Evolutionary conservation across 2,888 invertebrate species (phyloP), one percentile per base, ranked within the genome.

Genomic region (Ornithoptera priamus): DNA sequence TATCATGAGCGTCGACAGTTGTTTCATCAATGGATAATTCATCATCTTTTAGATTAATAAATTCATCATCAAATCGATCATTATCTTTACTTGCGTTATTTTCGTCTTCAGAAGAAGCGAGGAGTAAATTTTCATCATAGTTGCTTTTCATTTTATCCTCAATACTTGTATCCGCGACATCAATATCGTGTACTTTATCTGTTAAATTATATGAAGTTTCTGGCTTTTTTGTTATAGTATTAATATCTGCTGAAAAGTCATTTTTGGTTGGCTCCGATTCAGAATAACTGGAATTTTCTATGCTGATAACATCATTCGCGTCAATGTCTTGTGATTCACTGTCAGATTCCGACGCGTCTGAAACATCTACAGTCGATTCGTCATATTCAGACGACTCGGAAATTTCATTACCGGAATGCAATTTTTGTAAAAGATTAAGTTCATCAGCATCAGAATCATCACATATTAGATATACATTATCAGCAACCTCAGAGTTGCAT

Each of bases 231-330:
- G 4, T 22, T 36, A 30, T 6, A 18, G 62, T 73, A 67, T 65
- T 67, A 61, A 73, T 63, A 36, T 72, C 72, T 64, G 66, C 57
- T 61, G 76, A 75, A 62, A 68, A 68, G 24, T 71, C 70, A 68
- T 75, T 72, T 73, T 78, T 78, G 63, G 75, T 77, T 17, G 63
- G 72, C 74, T 90, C 90, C 8, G 83, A 81, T 77, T 90, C 91
- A 20, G 91, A 90, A 72, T 84, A 88, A 79, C 88, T 91, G 4
- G 92, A 92, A 76, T 92, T 87, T 82, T 90, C 92, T 74, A 91
- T 90, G 73, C 92, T 92, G 30, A 92, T 89, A 20, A 91, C 83
- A 72, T 87, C 87, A 75, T 78, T 77, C 0, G 66, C 76, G 62
- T 76, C 80, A 71, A 75, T 79, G 68, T 74, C 77, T 61, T 75